These are phyloP conservation scores for Orussus abietinus DNA, from an alignment of 1,140 invertebrate genomes.

Conservation along the genomic window DNA sequence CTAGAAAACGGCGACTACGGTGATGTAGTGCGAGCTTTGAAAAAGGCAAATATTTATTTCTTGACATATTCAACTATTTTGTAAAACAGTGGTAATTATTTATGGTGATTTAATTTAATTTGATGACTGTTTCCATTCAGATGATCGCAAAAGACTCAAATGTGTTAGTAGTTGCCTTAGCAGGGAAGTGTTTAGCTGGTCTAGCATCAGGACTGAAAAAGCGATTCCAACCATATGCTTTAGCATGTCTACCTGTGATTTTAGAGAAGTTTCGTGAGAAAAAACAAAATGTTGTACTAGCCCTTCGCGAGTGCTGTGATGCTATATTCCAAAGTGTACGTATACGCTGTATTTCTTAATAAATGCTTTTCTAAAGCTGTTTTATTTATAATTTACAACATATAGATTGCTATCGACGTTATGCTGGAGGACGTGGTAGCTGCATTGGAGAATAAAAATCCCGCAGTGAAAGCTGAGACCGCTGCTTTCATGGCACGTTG, in stretches of 20 bases:
- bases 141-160: constrained; percentile 92
- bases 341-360: constrained; percentile 23
- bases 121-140: constrained; percentile 39
- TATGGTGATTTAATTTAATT: constrained; percentile 8
- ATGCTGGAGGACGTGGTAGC: constrained; percentile 82
- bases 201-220: constrained; percentile 85
- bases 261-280: constrained; percentile 98
- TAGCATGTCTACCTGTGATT: constrained; percentile 72
- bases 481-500: constrained; percentile 82
- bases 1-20: constrained; percentile 89
- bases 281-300: constrained; percentile 84
- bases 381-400: constrained; percentile 35
- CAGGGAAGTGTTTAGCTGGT: constrained; percentile 78
- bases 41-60: constrained; percentile 67
- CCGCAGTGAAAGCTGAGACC: constrained; percentile 89
- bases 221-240: constrained; percentile 81
- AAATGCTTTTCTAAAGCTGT: constrained; percentile 9
- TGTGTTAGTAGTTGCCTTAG: constrained; percentile 86
- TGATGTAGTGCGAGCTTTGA: constrained; percentile 81
- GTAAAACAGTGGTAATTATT: constrained; percentile 3
- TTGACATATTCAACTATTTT: constrained; percentile 1
- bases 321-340: constrained; percentile 78
- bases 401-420: constrained; percentile 82
- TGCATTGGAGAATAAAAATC: constrained; percentile 92
- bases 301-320: constrained; percentile 88